Evolutionary conservation across 2,888 invertebrate species (phyloP), one percentile per base, ranked within the genome.

Genomic region (Campoplex nolae): DNA sequence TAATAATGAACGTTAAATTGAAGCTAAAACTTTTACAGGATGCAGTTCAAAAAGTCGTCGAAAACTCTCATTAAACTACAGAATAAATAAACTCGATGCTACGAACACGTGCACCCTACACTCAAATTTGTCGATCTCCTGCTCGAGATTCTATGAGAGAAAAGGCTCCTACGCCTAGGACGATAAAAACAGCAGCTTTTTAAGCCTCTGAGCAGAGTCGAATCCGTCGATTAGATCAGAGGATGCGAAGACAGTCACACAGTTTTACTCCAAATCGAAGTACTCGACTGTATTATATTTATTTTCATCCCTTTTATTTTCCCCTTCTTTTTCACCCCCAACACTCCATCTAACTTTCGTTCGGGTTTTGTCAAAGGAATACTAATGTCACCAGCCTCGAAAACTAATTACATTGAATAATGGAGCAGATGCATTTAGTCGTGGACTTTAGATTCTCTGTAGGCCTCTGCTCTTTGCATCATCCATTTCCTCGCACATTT

Each of bases 391-490:
- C 58, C 58, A 51, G 80, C 81, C 87, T 68, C 85, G 48, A 86
- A 86, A 86, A 84, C 67, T 88, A 88, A 88, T 87, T 84, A 88
- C 73, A 79, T 81, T 83, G 87, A 87, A 88, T 88, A 88, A 85
- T 85, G 88, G 83, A 83, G 83, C 38, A 62, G 56, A 70, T 70
- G 84, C 81, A 88, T 83, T 81, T 78, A 85, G 75, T 73, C 65
- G 74, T 42, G 56, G 73, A 62, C 70, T 82, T 76, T 56, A 42
- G 82, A 58, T 42, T 58, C 68, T 58, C 71, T 51, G 23, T 23
- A 51, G 58, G 54, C 76, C 45, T 54, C 48, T 75, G 28, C 58
- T 62, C 58, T 11, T 73, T 38, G 65, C 51, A 73, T 65, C 38
- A 67, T 73, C 56, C 38, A 32, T 58, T 71, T 45, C 32, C 51